Percentiles rank a stretch among this genome's conserved stretches.
Evolutionary conservation across 2,113 vertebrate genomes (phyloP).

Genomic region (Ammospiza caudacuta): DNA sequence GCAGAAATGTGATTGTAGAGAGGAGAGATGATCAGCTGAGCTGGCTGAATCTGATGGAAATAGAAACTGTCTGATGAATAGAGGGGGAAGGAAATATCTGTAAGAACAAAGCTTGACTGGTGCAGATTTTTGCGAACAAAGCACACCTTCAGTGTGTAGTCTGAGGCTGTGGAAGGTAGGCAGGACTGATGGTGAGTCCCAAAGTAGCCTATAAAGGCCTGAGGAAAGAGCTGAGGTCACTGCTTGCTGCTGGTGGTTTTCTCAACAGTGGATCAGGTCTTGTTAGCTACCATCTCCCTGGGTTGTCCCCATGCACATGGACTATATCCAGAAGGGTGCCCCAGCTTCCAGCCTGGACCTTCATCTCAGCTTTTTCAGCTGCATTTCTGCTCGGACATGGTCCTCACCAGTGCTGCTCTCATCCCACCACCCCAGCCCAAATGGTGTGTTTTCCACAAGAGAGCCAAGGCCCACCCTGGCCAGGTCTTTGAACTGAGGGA

Average conservation of each 20-base stretch:
- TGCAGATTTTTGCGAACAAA: neutral
- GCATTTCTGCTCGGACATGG: neutral
- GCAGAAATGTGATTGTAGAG: neutral
- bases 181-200: neutral
- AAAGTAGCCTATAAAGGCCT: neutral
- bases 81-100: neutral
- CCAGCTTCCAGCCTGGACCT: neutral
- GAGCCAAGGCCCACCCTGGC: neutral
- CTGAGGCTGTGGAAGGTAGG: neutral
- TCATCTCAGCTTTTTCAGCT: neutral
- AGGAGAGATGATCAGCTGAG: neutral
- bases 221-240: neutral
- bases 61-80: neutral
- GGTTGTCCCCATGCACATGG: neutral
- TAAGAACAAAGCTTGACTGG: neutral
- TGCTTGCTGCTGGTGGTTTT: neutral
- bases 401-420: neutral
- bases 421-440: neutral
- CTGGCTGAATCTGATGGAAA: neutral
- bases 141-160: neutral
- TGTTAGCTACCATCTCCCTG: rapidly evolving
- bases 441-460: neutral
- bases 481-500: neutral
- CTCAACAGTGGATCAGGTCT: neutral
- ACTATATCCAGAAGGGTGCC: neutral